A percentile compares a stretch with the other conserved stretches of the same genome.
phyloP scores from a whole-genome alignment of 2,113 vertebrate genomes.

The Mystacornis crossleyi region DNA sequence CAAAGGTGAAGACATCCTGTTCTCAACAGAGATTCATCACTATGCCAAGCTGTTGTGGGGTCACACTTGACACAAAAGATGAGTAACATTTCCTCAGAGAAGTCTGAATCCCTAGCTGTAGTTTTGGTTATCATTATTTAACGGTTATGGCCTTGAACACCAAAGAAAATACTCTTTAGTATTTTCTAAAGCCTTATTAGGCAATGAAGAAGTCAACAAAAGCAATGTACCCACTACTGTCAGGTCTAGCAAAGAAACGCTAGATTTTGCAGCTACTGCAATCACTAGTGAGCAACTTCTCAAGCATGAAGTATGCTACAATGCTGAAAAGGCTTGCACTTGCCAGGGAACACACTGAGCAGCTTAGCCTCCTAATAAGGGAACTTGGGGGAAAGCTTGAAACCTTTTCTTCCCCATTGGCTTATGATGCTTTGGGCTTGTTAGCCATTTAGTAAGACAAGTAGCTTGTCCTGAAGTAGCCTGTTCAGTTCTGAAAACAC shows the following conservation, averaged over 20 bases:
- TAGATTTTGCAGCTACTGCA: background rate
- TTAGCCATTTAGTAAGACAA: background rate
- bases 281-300: background rate
- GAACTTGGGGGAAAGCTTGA: conserved; percentile 19
- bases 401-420: conserved; percentile 7
- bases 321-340: conserved; percentile 21
- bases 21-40: background rate
- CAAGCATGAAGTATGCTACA: conserved; percentile 2
- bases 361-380: conserved; percentile 31
- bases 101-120: background rate
- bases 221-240: background rate
- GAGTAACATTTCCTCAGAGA: background rate
- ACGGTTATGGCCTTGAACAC: background rate
- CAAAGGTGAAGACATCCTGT: background rate
- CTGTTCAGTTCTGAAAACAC: background rate
- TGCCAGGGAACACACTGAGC: background rate
- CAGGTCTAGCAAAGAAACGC: background rate
- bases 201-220: background rate
- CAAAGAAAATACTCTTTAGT: background rate
- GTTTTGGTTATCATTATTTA: background rate
- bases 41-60: background rate
- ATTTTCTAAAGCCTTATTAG: background rate
- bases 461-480: conserved; percentile 10
- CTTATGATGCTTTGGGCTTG: background rate
- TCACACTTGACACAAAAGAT: background rate